Evolutionary conservation across 2,113 vertebrate species (phyloP), one percentile per base, ranked within the genome.

Genomic region (Cyprinodon tularosa): DNA sequence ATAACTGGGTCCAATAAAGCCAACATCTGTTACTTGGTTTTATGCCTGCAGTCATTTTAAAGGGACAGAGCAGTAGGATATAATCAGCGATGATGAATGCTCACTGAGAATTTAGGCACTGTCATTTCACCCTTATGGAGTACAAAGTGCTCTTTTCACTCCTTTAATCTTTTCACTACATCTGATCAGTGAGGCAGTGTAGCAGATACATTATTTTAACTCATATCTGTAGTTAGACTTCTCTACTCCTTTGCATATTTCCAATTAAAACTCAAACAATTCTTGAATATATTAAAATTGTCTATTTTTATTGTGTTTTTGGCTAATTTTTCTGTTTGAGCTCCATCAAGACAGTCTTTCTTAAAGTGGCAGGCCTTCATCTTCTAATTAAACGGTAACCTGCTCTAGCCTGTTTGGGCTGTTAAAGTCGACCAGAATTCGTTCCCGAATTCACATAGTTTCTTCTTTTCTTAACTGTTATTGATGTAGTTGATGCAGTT

Each of bases 161-260:
- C 57, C 72, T 87, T 85, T 86, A 87, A 87, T 80, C 71, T 64
- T 74, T 82, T 80, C 77, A 84, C 29, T 29, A 61, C 53, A 69
- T 84, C 82, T 57, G 17, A 57, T 45, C 12, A 45, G 20, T n/a
- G 50, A 71, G 82, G 80, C 84, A 77, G 61, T 72, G 68, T 79
- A 67, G 71, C 76, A 84, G 75, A 83, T 72, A 76, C 82, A 81
- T 73, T 57, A 65, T 83, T 77, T 79, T 39, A 64, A 53, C 69
- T 70, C 68, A 68, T 66, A 62, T 48, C 11, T 42, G 81, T 76
- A 83, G 82, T 85, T 78, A 73, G 71, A 66, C 62, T 22, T 76
- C 50, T 81, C 80, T 91, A 84, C 88, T 87, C 63, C 72, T 83
- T 87, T 88, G 68, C 77, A 20, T 62, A 50, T 86, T 71, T 74